A percentile compares a stretch with the other conserved stretches of the same genome.
Evolutionary conservation across 2,797 vertebrate species (phyloP).

Genomic region (Podarcis siculus): DNA sequence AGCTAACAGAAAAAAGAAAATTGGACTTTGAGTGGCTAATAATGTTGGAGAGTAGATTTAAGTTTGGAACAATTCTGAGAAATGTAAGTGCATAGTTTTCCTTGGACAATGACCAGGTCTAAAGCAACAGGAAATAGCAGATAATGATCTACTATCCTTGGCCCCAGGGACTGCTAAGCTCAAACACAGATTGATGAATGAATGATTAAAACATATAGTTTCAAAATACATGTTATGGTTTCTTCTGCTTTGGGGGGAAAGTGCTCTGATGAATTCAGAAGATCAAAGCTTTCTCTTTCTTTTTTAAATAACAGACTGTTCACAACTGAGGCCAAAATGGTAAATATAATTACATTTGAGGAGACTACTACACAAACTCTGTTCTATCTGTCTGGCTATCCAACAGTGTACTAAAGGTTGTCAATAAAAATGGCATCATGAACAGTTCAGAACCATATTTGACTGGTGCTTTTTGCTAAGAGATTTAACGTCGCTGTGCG

Average conservation of each 20-base stretch:
- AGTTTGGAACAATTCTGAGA: constrained; percentile 59
- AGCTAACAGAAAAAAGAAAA: constrained; percentile 28
- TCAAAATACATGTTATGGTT: constrained; percentile 31
- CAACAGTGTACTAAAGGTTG: not conserved
- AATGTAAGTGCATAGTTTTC: constrained; percentile 49
- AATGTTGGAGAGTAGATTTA: constrained; percentile 50
- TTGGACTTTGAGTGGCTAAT: constrained; percentile 28
- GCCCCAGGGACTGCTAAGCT: constrained; percentile 53
- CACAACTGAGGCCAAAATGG: not conserved
- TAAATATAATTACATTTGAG: constrained; percentile 1
- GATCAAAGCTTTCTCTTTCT: not conserved
- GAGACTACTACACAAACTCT: constrained; percentile 15
- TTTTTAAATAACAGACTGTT: constrained; percentile 4
- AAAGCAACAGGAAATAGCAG: constrained; percentile 76
- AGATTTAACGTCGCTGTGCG: not conserved
- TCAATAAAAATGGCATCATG: not conserved
- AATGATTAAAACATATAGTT: constrained; percentile 9
- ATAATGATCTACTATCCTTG: constrained; percentile 61
- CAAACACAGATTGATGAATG: constrained; percentile 38
- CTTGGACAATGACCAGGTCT: constrained; percentile 56
- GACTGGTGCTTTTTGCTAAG: not conserved
- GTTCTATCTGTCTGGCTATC: not conserved
- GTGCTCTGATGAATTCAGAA: constrained; percentile 1
- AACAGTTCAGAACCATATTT: not conserved
- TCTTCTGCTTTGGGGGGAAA: constrained; percentile 31